Evolutionary conservation across 1,140 invertebrate genomes (phyloP), one percentile per base, ranked within the genome.

Genomic region (Tenebrio molitor): DNA sequence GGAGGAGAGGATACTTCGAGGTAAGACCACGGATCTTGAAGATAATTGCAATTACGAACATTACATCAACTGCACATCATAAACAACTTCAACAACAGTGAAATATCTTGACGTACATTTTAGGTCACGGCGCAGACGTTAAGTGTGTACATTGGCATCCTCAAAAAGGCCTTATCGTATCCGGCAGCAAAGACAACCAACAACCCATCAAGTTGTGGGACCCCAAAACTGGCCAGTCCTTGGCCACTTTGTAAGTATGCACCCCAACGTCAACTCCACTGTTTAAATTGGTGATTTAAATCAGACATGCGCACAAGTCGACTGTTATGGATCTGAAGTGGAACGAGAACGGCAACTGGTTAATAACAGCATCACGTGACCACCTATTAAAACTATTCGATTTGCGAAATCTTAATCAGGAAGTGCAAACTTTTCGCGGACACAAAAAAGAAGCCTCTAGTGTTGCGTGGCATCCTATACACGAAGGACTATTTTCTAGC

Each of bases 91-190:
- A 8, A 29, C 25, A 29, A 29, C 3, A 29, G 8, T 29, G 8
- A 29, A 29, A 29, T 29, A 29, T 29, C 8, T 29, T 29, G 3
- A 8, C 8, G 25, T 29, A 29, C 3, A 4, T 83, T 80, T 46
- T 85, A 94, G 95, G 98, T 76, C 98, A 99, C 84, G 98, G 98
- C 76, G 96, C 98, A 14, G 98, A 99, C 89, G 98, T 99, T 0
- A 99, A 99, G 84, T 99, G 97, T 85, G 96, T 99, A 2, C 97
- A 99, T 83, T 99, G 98, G 98, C 98, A 99, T 88, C 98, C 98
- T 2, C 94, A 96, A 74, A 99, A 99, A 85, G 92, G 93, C 75
- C 88, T 99, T 58, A 91, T 99, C 77, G 95, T 98, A 15, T 99
- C 97, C 10, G 98, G 98, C 0, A 99, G 97, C 83, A 99, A 99